These are phyloP conservation scores for Stenotaenia linearis DNA, from an alignment of 2,888 invertebrate species.

Conservation along the genomic window DNA sequence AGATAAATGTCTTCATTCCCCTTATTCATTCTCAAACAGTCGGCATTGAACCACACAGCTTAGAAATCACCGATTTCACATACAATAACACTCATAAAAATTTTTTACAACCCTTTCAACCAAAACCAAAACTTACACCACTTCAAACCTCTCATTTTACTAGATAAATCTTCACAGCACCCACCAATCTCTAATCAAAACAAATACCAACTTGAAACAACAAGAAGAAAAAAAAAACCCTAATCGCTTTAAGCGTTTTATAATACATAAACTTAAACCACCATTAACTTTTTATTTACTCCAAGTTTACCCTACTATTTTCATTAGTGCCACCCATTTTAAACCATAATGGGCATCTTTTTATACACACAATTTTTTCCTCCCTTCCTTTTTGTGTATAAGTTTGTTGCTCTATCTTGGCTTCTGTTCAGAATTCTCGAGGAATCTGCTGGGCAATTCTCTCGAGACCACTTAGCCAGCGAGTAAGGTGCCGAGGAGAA, in stretches of 20 bases:
- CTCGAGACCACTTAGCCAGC: background rate
- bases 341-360: background rate
- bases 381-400: background rate
- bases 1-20: no score
- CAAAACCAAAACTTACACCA: no score
- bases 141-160: no score
- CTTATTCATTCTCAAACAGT: background rate
- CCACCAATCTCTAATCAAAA: no score
- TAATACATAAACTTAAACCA: background rate
- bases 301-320: background rate
- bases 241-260: background rate
- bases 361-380: background rate
- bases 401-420: background rate
- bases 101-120: no score
- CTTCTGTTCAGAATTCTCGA: background rate
- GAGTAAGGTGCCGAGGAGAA: background rate
- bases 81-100: no score
- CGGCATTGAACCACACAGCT: background rate
- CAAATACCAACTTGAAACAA: no score
- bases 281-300: background rate
- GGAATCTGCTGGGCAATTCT: background rate
- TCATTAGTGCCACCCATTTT: background rate
- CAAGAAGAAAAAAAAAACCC: no score
- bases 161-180: no score
- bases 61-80: background rate